Conservation (phyloP, 1,140 invertebrate species). For the Penaeus japonicus region DNA sequence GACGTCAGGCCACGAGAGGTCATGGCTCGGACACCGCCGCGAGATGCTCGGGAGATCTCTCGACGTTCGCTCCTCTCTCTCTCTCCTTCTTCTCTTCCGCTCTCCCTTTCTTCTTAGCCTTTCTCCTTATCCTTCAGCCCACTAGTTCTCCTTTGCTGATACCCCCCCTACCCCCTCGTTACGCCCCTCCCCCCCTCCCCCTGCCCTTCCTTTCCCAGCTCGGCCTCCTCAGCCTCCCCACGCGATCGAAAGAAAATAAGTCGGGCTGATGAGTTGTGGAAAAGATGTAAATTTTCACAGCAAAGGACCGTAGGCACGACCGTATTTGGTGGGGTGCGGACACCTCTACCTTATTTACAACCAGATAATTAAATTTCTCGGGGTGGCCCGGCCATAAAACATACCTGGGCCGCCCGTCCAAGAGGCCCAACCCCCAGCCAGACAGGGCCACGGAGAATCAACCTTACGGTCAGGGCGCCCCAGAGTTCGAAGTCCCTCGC, state of each 20-base stretch:
- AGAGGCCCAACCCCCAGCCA: neutral
- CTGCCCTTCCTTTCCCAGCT: neutral
- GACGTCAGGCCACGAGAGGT: too few relatives aligned
- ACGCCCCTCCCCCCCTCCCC: neutral
- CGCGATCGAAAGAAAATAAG: conserved; percentile 17
- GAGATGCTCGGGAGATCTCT: too few relatives aligned
- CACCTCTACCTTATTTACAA: conserved; percentile 49
- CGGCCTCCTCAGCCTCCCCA: neutral
- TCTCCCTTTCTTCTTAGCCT: too few relatives aligned
- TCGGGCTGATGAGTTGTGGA: neutral
- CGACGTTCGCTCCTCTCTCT: too few relatives aligned
- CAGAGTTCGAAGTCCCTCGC: neutral
- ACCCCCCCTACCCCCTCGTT: neutral
- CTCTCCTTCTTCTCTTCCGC: too few relatives aligned
- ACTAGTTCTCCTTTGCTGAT: too few relatives aligned
- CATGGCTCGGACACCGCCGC: too few relatives aligned
- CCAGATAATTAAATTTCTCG: conserved; percentile 52
- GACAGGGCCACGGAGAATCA: neutral
- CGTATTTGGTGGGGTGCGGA: conserved; percentile 26
- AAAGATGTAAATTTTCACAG: conserved; percentile 35
- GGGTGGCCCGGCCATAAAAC: conserved; percentile 46
- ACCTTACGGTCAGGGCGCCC: neutral
- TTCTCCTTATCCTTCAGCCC: too few relatives aligned
- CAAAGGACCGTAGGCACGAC: neutral
- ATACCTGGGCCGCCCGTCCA: conserved; percentile 1